Percentiles rank a stretch among this genome's conserved stretches.
phyloP scores from a whole-genome alignment of 2,888 invertebrate genomes.

The Plebejus melissa region DNA sequence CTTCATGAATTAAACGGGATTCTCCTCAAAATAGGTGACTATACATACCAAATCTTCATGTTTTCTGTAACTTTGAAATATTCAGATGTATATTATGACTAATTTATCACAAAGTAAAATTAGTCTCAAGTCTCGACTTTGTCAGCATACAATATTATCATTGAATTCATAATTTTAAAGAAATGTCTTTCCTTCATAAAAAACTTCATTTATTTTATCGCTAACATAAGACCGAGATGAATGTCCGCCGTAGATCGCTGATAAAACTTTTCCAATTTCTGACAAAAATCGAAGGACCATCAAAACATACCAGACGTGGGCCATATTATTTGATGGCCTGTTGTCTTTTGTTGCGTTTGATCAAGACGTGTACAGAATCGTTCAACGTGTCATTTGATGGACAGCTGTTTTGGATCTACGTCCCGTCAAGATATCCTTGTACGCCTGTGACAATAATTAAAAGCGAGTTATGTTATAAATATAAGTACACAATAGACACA shows the following conservation, averaged over 20 bases:
- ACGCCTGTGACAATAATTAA: no score
- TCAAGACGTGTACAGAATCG: background rate
- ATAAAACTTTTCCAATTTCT: conserved; percentile 53
- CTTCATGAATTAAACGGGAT: no score
- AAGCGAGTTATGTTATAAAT: no score
- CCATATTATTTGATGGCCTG: background rate
- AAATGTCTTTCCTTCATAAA: conserved; percentile 30
- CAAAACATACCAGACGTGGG: conserved; percentile 22
- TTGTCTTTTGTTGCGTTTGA: background rate
- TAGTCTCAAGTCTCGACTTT: background rate
- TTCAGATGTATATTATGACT: background rate
- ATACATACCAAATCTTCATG: background rate
- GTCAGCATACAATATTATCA: background rate
- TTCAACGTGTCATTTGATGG: background rate
- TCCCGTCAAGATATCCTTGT: no score
- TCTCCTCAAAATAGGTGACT: no score
- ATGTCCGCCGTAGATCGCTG: conserved; percentile 40
- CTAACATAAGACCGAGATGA: conserved; percentile 43
- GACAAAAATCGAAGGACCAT: conserved; percentile 34
- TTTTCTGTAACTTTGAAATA: background rate
- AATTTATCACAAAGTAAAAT: background rate
- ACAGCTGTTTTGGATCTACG: no score
- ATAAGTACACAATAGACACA: no score
- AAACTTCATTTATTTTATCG: conserved; percentile 37
- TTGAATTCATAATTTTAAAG: conserved; percentile 15